These are phyloP conservation scores for Drosophila kanapiae DNA, from an alignment of 1,140 invertebrate genomes.

Conservation along the genomic window DNA sequence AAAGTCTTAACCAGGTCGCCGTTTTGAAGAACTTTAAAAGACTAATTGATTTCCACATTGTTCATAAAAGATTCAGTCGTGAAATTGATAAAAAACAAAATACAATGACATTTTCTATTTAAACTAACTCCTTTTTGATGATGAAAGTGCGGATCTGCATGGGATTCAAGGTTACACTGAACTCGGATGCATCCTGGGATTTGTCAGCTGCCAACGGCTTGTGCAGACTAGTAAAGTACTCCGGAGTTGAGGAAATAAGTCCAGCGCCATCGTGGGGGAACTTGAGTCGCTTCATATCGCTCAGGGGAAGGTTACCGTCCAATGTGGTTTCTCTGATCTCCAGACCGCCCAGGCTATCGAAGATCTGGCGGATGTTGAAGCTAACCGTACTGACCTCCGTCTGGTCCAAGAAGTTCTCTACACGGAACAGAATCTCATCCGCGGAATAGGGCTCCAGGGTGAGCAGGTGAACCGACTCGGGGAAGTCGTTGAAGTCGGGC, in stretches of 20 bases:
- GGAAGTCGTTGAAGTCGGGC: constrained; percentile 72
- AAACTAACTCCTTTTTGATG: constrained; percentile 25
- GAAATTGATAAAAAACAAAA: background rate
- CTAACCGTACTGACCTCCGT: constrained; percentile 88
- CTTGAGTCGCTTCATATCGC: constrained; percentile 67
- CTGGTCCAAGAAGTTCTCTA: constrained; percentile 95
- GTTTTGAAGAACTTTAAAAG: background rate
- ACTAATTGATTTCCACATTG: background rate
- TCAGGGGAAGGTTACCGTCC: constrained; percentile 67
- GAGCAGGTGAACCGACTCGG: constrained; percentile 93
- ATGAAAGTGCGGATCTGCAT: constrained; percentile 80
- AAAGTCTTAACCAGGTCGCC: background rate
- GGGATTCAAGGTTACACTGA: constrained; percentile 65
- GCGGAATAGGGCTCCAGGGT: constrained; percentile 94
- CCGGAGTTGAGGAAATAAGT: background rate
- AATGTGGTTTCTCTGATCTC: constrained; percentile 74
- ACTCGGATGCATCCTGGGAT: constrained; percentile 44
- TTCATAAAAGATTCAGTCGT: background rate
- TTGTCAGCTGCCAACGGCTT: constrained; percentile 37
- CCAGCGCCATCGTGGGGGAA: constrained; percentile 63
- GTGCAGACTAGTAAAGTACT: constrained; percentile 34
- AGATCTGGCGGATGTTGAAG: constrained; percentile 67
- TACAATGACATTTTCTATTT: background rate
- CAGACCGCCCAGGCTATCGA: constrained; percentile 43
- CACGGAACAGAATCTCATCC: constrained; percentile 89